These are phyloP conservation scores for Exaiptasia diaphana DNA, from an alignment of 64 coral and sea anemone species.

Conservation along the genomic window DNA sequence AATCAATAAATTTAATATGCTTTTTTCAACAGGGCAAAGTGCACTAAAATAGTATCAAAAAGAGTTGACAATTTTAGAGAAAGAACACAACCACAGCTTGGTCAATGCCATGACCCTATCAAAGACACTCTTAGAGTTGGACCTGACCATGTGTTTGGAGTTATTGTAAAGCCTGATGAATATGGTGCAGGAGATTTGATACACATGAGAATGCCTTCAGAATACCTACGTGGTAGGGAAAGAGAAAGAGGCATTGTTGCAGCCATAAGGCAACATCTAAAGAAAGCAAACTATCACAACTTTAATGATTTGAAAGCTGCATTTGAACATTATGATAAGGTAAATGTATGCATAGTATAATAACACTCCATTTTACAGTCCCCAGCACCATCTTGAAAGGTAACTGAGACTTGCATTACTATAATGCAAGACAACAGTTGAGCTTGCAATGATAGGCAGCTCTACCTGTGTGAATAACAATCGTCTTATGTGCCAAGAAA, in stretches of 20 bases:
- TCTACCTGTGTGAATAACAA: too few species aligned
- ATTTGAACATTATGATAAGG: constrained; percentile 96
- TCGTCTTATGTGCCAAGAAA: too few species aligned
- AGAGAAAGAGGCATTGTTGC: constrained; percentile 81
- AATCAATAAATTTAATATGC: neutral
- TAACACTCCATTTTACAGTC: too few species aligned
- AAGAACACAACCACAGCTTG: constrained; percentile 89
- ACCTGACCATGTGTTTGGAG: constrained; percentile 84
- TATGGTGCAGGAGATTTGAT: constrained; percentile 91
- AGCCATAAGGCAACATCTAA: constrained; percentile 83
- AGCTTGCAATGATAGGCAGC: too few species aligned
- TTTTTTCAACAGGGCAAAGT: constrained; percentile 64
- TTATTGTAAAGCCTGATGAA: constrained; percentile 94
- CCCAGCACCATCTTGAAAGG: too few species aligned
- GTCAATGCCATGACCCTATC: constrained; percentile 93
- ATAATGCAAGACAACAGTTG: too few species aligned
- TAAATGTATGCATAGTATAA: neutral
- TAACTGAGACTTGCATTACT: too few species aligned
- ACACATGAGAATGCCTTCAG: constrained; percentile 70
- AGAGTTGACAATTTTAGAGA: constrained; percentile 95
- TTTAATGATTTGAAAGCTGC: constrained; percentile 83
- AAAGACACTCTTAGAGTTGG: constrained; percentile 86
- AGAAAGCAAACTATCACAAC: constrained; percentile 94
- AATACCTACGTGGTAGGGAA: constrained; percentile 70
- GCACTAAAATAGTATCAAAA: constrained; percentile 90